A percentile compares a stretch with the other conserved stretches of the same genome.
These are phyloP conservation scores for Drosophila borborema DNA, from an alignment of 2,888 invertebrate species.

Conservation along the genomic window DNA sequence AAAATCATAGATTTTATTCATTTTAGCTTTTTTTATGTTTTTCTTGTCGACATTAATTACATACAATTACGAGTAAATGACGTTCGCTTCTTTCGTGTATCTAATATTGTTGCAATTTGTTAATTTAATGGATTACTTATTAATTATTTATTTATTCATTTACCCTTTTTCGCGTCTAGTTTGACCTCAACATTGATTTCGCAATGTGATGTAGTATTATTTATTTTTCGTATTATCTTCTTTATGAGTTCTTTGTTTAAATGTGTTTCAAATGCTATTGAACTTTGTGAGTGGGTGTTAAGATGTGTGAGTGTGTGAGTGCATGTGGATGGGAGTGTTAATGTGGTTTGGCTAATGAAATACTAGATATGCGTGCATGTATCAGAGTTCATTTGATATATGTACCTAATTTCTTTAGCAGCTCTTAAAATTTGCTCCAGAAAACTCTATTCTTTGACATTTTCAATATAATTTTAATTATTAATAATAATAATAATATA, in stretches of 20 bases:
- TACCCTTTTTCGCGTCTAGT: conserved; percentile 58
- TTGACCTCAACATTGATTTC: conserved; percentile 26
- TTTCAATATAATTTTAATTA: conserved; percentile 34
- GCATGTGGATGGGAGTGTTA: conserved; percentile 6
- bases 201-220: conserved; percentile 2
- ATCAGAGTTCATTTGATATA: conserved; percentile 28
- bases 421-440: conserved; percentile 18
- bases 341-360: conserved; percentile 25
- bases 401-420: conserved; percentile 35
- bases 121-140: conserved; percentile 53
- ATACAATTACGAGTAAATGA: conserved; percentile 58
- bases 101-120: conserved; percentile 50
- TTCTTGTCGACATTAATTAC: conserved; percentile 55
- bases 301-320: conserved; percentile 4
- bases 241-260: conserved; percentile 31
- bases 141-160: conserved; percentile 41
- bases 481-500: conserved; percentile 41
- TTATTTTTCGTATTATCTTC: conserved; percentile 2
- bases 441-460: conserved; percentile 15
- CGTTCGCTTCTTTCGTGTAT: conserved; percentile 42
- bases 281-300: conserved; percentile 3
- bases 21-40: conserved; percentile 40
- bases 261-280: conserved; percentile 31
- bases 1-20: conserved; percentile 71
- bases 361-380: conserved; percentile 33